Base-by-base conservation (phyloP, 2,113 vertebrate species). In the Rallus limicola region DNA sequence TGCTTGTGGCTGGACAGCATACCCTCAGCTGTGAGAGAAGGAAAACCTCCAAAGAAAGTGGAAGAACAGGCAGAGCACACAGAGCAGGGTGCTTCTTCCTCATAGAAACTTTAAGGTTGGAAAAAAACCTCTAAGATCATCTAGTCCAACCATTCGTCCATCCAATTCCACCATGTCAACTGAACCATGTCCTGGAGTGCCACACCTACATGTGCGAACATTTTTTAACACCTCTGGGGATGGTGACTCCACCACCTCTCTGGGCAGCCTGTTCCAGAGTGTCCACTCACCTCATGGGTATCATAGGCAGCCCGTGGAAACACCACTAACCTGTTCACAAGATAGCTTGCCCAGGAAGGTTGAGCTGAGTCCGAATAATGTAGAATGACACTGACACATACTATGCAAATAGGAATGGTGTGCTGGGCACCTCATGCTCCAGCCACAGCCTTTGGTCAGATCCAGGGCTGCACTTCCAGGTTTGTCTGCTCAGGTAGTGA, bases 361-460 rank as follows among this genome's bases (percentile, higher is more conserved):
- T 26, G 20, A 40, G 5, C 46, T 59, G 17, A 50, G 33, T 36
- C 44, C 0, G 0, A 21, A 25, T 10, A 38, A 19, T 31, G 42
- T 20, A 60, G 10, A 26, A 52, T 52, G 38, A 14, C 31, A 26
- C 23, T 29, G 40, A 53, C 6, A 40, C 31, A 16, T 16, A 20
- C 26, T 29, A 3, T n/a, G 28, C 10, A 12, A 79, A 48, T 5
- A 76, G 20, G 31, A 60, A 33, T 12, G 19, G 13, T 34, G 9
- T 55, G 31, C 31, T 63, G 65, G 40, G 10, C 19, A 28, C 34
- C 16, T 67, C 52, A 40, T 76, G 13, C 75, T 82, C 38, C 33
- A 82, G 65, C 31, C n/a, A 36, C 25, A 63, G 46, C n/a, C 52
- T 79, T 36, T 76, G 19, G n/a, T 11, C 71, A 29, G 31, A 40